Evolutionary conservation across 2,888 invertebrate genomes (phyloP).

Genomic region (Sinohyriopsis cumingii): DNA sequence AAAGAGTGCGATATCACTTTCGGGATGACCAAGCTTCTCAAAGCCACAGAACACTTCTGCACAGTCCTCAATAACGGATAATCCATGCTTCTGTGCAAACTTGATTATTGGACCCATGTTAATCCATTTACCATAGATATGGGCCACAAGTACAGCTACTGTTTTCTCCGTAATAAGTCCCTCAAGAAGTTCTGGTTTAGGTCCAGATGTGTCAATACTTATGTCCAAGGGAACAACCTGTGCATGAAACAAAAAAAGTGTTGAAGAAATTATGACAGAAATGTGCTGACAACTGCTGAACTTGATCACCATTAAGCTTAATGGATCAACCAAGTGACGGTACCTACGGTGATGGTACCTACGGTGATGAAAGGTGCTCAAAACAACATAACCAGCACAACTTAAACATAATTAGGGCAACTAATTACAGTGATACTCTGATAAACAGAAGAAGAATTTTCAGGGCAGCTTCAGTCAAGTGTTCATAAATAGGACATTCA

Average conservation of each 20-base stretch:
- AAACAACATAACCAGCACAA: too few relatives aligned
- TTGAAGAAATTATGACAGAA: neutral
- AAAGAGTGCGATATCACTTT: slow-evolving; percentile 67
- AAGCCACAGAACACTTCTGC: slow-evolving; percentile 71
- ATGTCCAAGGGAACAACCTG: slow-evolving; percentile 68
- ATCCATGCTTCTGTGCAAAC: slow-evolving; percentile 53
- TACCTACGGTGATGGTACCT: too few relatives aligned
- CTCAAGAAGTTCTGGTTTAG: slow-evolving; percentile 63
- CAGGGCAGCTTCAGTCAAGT: too few relatives aligned
- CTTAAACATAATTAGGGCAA: too few relatives aligned
- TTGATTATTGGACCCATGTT: slow-evolving; percentile 64
- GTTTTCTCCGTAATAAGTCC: slow-evolving; percentile 64
- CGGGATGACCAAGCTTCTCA: slow-evolving; percentile 64
- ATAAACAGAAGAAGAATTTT: too few relatives aligned
- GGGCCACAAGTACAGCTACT: slow-evolving; percentile 69
- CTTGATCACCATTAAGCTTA: too few relatives aligned
- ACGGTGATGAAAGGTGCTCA: too few relatives aligned
- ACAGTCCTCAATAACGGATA: slow-evolving; percentile 70
- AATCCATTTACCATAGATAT: slow-evolving; percentile 68
- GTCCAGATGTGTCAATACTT: slow-evolving; percentile 65
- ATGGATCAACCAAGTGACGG: too few relatives aligned
- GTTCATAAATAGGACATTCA: too few relatives aligned
- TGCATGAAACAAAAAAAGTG: slow-evolving; percentile 1
- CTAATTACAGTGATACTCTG: too few relatives aligned
- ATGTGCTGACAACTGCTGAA: too few relatives aligned